Evolutionary conservation across 2,113 vertebrate genomes (phyloP).

Genomic region (Nannobrachium achirus): DNA sequence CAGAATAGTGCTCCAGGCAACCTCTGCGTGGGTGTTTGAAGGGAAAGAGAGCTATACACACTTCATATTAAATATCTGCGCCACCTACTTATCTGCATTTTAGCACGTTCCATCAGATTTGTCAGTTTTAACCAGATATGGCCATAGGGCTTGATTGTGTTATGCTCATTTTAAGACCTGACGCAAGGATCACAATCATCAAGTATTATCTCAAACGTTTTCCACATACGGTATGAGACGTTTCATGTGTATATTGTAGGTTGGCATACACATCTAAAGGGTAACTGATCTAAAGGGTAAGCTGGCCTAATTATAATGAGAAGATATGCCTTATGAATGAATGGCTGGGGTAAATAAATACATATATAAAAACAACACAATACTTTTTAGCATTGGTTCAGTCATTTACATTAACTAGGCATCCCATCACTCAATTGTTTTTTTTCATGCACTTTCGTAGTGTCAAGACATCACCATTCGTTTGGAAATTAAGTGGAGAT

Average conservation of each 20-base stretch:
- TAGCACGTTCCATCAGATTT: slow-evolving; percentile 23
- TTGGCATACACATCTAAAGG: neutral
- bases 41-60: slow-evolving; percentile 9
- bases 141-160: slow-evolving; percentile 6
- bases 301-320: neutral
- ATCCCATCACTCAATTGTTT: neutral
- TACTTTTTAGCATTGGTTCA: no score
- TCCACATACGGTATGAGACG: neutral
- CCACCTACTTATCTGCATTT: slow-evolving; percentile 25
- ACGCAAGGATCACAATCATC: neutral
- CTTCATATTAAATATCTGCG: slow-evolving; percentile 16
- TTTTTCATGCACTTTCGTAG: neutral
- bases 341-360: no score
- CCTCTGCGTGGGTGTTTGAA: slow-evolving; percentile 40
- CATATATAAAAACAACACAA: no score
- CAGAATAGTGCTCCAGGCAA: slow-evolving; percentile 16
- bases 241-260: neutral
- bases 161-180: slow-evolving; percentile 15
- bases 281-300: neutral
- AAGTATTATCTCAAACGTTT: slow-evolving; percentile 11
- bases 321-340: neutral
- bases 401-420: slow-evolving; percentile 57
- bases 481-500: neutral
- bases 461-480: neutral
- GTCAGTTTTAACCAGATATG: slow-evolving; percentile 17